A percentile compares a stretch with the other conserved stretches of the same genome.
Conservation (phyloP, 1,140 invertebrate genomes). For the Penaeus vannamei region DNA sequence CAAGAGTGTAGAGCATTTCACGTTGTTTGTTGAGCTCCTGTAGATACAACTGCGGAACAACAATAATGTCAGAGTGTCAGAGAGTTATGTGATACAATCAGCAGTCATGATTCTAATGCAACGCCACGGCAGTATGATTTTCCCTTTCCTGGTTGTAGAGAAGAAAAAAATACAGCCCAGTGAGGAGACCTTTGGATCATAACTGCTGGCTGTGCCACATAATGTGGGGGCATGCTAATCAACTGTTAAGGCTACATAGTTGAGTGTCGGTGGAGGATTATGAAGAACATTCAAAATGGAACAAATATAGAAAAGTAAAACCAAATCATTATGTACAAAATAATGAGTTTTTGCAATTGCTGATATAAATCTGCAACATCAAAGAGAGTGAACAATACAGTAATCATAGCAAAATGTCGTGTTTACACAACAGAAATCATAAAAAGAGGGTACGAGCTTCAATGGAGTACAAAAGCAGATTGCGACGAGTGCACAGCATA, state of each 20-base stretch:
- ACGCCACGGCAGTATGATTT: neutral
- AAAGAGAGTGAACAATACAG: too few relatives aligned
- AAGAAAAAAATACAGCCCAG: neutral
- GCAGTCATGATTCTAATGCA: slow-evolving; percentile 10
- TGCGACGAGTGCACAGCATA: too few relatives aligned
- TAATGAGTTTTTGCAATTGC: too few relatives aligned
- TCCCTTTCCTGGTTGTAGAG: neutral
- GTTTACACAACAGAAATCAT: too few relatives aligned
- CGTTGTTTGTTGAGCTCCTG: slow-evolving; percentile 90
- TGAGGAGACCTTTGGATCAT: neutral
- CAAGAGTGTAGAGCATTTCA: slow-evolving; percentile 87
- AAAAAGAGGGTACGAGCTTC: too few relatives aligned
- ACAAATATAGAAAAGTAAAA: neutral
- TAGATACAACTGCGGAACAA: slow-evolving; percentile 80
- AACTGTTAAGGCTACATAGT: slow-evolving; percentile 46
- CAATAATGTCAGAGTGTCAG: slow-evolving; percentile 63
- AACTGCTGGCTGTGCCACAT: slow-evolving; percentile 24
- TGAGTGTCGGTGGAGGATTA: slow-evolving; percentile 44
- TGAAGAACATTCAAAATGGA: neutral
- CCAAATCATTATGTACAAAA: too few relatives aligned
- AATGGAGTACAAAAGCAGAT: too few relatives aligned
- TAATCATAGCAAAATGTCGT: too few relatives aligned
- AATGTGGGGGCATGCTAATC: slow-evolving; percentile 60
- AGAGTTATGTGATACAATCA: slow-evolving; percentile 48
- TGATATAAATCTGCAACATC: too few relatives aligned